A percentile compares a stretch with the other conserved stretches of the same genome.
Conservation (phyloP, 2,888 invertebrate genomes). For the Pristionchus japonicus region DNA sequence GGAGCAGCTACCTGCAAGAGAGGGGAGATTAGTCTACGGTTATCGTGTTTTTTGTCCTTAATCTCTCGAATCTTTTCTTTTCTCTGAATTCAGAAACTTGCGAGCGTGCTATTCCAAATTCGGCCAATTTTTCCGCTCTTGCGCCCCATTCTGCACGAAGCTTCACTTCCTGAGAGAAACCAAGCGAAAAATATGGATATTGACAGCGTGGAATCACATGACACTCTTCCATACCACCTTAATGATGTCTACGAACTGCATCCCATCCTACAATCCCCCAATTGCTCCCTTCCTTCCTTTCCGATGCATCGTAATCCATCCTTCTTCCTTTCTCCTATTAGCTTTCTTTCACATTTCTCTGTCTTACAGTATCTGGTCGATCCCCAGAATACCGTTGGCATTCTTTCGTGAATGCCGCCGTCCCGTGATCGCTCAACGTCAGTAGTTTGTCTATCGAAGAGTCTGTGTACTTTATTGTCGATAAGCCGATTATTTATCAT, state of each 20-base stretch:
- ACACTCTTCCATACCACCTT: not conserved
- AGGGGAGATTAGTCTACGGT: no score
- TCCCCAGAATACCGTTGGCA: not conserved
- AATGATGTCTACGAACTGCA: not conserved
- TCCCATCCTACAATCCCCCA: not conserved
- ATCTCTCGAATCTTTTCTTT: no score
- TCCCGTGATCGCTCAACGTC: not conserved
- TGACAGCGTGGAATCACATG: no score
- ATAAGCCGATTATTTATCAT: slow-evolving; percentile 1
- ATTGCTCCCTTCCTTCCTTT: no score
- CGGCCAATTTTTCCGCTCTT: not conserved
- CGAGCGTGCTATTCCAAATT: not conserved
- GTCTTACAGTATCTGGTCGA: not conserved
- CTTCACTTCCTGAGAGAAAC: not conserved
- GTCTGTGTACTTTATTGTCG: not conserved
- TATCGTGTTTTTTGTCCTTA: no score
- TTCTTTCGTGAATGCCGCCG: not conserved
- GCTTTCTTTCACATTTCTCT: not conserved
- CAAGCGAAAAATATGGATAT: no score
- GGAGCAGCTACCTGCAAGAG: slow-evolving; percentile 44
- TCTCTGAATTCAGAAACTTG: not conserved
- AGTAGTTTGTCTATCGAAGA: not conserved
- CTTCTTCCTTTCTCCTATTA: not conserved
- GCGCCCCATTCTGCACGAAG: not conserved
- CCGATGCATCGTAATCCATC: not conserved